Base-by-base conservation (phyloP, 2,888 invertebrate genomes). In the Drosophila seclusa region DNA sequence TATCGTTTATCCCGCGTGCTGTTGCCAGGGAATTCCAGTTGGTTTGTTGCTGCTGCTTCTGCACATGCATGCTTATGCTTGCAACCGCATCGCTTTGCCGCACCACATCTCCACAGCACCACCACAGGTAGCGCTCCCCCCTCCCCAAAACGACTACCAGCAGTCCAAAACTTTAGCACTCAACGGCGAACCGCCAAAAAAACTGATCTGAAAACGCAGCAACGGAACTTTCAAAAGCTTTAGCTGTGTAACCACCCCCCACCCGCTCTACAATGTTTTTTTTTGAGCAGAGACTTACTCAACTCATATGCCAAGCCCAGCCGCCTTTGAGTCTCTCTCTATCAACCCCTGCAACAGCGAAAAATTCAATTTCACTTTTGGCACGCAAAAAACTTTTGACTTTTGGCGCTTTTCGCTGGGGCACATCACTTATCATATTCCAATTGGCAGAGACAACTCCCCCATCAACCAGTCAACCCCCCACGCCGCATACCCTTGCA, bases 291-390 rank as follows among this genome's bases (percentile, higher is more conserved):
- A 57, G 53, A 42, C 55, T 64, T 63, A 38, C 45, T 18, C 34
- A 42, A n/a, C 76, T 63, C 71, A 77, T 62, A 57, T 73, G 62
- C 59, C 52, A 62, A 50, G 60, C 63, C 58, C 62, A 32, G 16
- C 38, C 4, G 29, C 36, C n/a, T 29, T 50, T 49, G 27, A 45
- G 11, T 16, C 16, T 2, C 13, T 29, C 32, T 16, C 42, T 13
- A 49, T 36, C 34, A 36, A 6, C 54, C 31, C 48, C 59, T 78
- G 87, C 87, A 90, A 77, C 75, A 71, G 69, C 65, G 83, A 63
- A 72, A 87, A 89, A 90, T 87, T 87, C 87, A 87, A 87, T 87
- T 87, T 90, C 87, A 82, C 80, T 85, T 89, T 85, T 83, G 70
- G 73, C 83, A 80, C 77, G 60, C 70, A 60, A 57, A 66, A 68